Percentiles rank a stretch among this genome's conserved stretches.
Conservation (phyloP, 1,140 invertebrate species). For the Eupeodes corollae region DNA sequence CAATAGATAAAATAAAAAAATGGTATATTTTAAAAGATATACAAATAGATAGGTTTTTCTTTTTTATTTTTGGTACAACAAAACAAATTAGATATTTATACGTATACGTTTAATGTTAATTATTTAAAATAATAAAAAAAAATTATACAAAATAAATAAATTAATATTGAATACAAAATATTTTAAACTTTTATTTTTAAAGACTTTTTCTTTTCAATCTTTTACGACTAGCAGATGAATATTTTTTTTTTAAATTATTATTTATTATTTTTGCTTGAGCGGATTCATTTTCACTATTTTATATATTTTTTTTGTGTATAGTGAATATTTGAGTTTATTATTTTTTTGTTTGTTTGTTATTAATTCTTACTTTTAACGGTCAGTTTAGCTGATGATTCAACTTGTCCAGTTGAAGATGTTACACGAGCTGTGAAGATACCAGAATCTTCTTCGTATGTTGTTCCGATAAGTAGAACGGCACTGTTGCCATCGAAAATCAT, state of each 20-base stretch:
- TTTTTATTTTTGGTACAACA: too few relatives aligned
- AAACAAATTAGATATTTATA: too few relatives aligned
- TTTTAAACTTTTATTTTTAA: too few relatives aligned
- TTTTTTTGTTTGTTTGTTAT: slow-evolving; percentile 39
- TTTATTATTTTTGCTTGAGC: slow-evolving; percentile 1
- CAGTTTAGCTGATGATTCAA: slow-evolving; percentile 83
- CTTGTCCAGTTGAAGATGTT: slow-evolving; percentile 79
- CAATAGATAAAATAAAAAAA: too few relatives aligned
- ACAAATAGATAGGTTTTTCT: too few relatives aligned
- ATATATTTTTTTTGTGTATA: slow-evolving; percentile 2
- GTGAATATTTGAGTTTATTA: slow-evolving; percentile 11
- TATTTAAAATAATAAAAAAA: too few relatives aligned
- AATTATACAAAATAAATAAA: too few relatives aligned
- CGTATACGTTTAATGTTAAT: too few relatives aligned
- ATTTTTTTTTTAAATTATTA: not conserved
- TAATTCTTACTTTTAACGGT: slow-evolving; percentile 96
- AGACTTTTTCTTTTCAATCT: slow-evolving; percentile 7
- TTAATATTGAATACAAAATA: too few relatives aligned
- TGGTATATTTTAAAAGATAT: too few relatives aligned
- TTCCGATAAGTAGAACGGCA: slow-evolving; percentile 78
- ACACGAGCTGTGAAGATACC: slow-evolving; percentile 85
- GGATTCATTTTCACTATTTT: not conserved
- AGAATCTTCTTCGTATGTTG: slow-evolving; percentile 87
- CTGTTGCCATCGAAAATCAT: slow-evolving; percentile 87
- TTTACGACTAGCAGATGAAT: slow-evolving; percentile 7